These are phyloP conservation scores for Threskiornis aethiopicus DNA, from an alignment of 2,797 vertebrate genomes.

Conservation along the genomic window DNA sequence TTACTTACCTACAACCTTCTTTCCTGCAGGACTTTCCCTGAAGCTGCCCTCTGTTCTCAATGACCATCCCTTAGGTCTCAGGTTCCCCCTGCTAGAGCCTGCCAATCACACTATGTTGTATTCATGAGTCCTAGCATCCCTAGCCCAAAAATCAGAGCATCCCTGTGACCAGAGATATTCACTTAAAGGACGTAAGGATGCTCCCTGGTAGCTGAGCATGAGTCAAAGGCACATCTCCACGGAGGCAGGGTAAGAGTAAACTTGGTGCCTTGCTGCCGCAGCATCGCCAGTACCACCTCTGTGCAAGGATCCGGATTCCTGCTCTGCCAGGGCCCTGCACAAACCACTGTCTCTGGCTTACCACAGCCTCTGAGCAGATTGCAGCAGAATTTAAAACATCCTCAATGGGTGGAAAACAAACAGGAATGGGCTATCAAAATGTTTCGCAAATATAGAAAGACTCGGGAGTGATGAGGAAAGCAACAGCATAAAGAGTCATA, in stretches of 20 bases:
- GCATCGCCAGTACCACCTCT: not conserved
- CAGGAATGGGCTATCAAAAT: not conserved
- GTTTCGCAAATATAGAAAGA: not conserved
- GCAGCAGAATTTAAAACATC: not conserved
- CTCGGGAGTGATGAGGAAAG: not conserved
- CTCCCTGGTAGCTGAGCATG: not conserved
- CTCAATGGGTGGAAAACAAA: not conserved
- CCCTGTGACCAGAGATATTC: not conserved
- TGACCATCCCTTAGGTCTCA: not conserved
- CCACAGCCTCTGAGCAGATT: not conserved
- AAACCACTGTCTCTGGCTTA: not conserved
- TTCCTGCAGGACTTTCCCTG: not conserved
- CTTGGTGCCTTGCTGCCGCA: not conserved
- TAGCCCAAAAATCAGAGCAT: not conserved
- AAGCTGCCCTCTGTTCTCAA: not conserved
- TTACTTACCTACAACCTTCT: not conserved
- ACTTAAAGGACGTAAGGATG: not conserved
- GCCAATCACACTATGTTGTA: not conserved
- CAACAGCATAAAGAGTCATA: not conserved
- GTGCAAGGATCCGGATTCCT: not conserved
- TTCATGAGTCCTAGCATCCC: not conserved
- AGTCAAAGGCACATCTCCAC: not conserved
- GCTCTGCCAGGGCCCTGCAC: not conserved
- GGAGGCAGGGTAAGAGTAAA: not conserved
- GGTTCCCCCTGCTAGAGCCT: not conserved